These are phyloP conservation scores for Lumbricus terrestris DNA, from an alignment of 2,888 invertebrate species.

Conservation along the genomic window DNA sequence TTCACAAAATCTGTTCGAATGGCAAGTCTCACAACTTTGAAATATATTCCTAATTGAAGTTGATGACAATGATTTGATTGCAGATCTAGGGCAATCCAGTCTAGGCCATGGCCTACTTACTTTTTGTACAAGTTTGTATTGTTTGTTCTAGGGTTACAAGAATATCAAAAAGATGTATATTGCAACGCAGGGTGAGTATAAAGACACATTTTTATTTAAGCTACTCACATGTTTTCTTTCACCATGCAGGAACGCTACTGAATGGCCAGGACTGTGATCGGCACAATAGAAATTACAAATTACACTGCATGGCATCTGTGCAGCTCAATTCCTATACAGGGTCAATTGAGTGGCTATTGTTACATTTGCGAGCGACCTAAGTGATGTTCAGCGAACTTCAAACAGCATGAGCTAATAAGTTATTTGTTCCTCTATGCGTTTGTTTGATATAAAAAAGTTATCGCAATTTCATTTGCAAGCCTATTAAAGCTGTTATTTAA, in stretches of 20 bases:
- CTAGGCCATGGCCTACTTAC: no score
- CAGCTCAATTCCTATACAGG: background rate
- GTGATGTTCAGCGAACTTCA: background rate
- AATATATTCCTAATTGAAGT: background rate
- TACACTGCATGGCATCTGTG: no score
- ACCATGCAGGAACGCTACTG: no score
- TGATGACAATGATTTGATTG: background rate
- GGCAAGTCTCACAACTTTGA: background rate
- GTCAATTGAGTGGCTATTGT: background rate
- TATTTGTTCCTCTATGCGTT: background rate
- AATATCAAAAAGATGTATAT: background rate
- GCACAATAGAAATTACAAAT: no score
- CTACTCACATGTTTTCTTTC: no score
- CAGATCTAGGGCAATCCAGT: background rate
- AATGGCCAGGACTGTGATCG: no score
- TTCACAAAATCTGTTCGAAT: background rate
- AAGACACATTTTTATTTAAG: background rate
- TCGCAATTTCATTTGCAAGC: background rate
- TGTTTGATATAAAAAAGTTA: background rate
- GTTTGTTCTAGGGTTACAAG: background rate
- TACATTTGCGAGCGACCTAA: background rate
- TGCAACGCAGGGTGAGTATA: background rate
- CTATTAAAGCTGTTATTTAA: background rate
- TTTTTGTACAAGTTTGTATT: background rate
- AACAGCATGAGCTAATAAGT: background rate